Conservation (phyloP, 2,888 invertebrate genomes). For the Megalurothrips usitatus region DNA sequence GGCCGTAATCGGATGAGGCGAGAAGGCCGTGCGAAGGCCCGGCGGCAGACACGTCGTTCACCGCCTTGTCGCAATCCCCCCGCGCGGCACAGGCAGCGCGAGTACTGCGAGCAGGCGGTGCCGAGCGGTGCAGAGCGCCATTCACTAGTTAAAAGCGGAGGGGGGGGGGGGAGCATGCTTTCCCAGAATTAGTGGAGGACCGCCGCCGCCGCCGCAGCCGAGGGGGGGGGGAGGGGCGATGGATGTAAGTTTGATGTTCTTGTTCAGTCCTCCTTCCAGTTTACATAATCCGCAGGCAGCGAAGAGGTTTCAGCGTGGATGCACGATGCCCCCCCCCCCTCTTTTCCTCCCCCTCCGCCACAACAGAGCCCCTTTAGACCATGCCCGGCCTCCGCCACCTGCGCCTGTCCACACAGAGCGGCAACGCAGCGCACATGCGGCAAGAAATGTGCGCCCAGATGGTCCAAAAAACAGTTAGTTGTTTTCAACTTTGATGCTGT, state of each 20-base stretch:
- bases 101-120: not conserved
- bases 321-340: not conserved
- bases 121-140: not conserved
- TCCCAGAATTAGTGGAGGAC: not conserved
- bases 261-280: slow-evolving; percentile 6
- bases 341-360: no score
- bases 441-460: no score
- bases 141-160: not conserved
- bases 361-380: no score
- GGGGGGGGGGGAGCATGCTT: not conserved
- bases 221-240: not conserved
- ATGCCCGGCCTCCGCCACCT: not conserved
- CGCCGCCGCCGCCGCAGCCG: not conserved
- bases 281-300: not conserved
- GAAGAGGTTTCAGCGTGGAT: not conserved
- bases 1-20: no score
- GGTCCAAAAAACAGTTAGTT: no score
- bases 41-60: not conserved
- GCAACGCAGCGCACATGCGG: no score
- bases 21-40: no score
- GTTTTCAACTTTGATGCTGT: no score
- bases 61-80: not conserved
- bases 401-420: not conserved
- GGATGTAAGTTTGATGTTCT: slow-evolving; percentile 6
- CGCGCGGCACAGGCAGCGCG: not conserved